Conservation (phyloP, 1,140 invertebrate genomes). For the Drosophila malerkotliana region DNA sequence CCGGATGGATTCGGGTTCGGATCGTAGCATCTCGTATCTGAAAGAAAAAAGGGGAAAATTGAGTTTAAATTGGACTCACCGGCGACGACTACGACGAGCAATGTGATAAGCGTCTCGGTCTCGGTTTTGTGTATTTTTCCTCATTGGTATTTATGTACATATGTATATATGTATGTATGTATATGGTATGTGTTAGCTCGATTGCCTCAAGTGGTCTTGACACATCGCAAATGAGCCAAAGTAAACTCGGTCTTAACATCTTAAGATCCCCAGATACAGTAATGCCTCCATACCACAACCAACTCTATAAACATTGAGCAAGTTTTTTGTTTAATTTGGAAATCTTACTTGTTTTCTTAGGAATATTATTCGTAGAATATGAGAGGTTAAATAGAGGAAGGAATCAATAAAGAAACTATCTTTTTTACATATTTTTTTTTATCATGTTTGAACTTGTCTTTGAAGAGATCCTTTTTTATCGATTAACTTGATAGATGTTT, state of each 20-base stretch:
- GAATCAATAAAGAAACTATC: too few relatives aligned
- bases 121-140: not conserved
- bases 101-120: constrained; percentile 34
- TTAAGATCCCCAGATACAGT: not conserved
- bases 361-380: too few relatives aligned
- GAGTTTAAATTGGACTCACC: constrained; percentile 55
- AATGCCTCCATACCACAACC: not conserved
- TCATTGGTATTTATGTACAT: too few relatives aligned
- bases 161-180: too few relatives aligned
- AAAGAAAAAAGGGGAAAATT: constrained; percentile 32
- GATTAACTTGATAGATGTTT: too few relatives aligned
- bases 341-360: too few relatives aligned
- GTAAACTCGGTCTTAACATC: constrained; percentile 8
- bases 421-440: too few relatives aligned
- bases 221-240: constrained; percentile 37
- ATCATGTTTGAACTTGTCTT: too few relatives aligned
- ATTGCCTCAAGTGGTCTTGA: constrained; percentile 41
- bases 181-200: not conserved
- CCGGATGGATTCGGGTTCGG: not conserved
- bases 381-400: too few relatives aligned
- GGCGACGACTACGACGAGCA: constrained; percentile 7
- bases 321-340: too few relatives aligned
- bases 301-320: too few relatives aligned
- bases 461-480: too few relatives aligned
- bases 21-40: constrained; percentile 12